phyloP scores from a whole-genome alignment of 2,888 invertebrate species.

The Congeria kusceri region DNA sequence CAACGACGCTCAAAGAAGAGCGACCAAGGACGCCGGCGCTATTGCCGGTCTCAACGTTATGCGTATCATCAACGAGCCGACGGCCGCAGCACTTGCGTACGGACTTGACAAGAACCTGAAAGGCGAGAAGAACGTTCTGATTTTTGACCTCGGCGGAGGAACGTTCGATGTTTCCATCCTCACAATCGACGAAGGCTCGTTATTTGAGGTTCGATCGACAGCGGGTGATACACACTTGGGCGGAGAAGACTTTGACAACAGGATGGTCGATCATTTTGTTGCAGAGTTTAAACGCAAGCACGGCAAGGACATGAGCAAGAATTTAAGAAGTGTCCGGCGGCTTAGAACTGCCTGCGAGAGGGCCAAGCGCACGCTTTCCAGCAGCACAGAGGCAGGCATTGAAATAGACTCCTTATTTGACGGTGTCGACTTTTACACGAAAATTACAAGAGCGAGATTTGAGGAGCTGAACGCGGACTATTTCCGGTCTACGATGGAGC shows the following conservation, averaged over 20 bases:
- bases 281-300: slow-evolving; percentile 99
- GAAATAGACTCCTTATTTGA: slow-evolving; percentile 93
- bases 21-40: slow-evolving; percentile 98
- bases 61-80: slow-evolving; percentile 93
- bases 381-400: slow-evolving; percentile 86
- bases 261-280: slow-evolving; percentile 99
- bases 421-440: slow-evolving; percentile 95
- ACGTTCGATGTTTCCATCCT: slow-evolving; percentile 99
- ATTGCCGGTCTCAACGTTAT: slow-evolving; percentile 96
- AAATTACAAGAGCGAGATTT: slow-evolving; percentile 92
- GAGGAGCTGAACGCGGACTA: slow-evolving; percentile 94
- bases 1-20: slow-evolving; percentile 99
- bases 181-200: slow-evolving; percentile 97
- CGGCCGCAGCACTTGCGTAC: slow-evolving; percentile 98
- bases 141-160: slow-evolving; percentile 93
- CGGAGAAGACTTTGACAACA: slow-evolving; percentile 85
- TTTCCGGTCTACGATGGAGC: slow-evolving; percentile 96
- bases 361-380: slow-evolving; percentile 88
- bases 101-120: slow-evolving; percentile 96
- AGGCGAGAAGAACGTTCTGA: slow-evolving; percentile 98
- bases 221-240: slow-evolving; percentile 92
- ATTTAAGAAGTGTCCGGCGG: slow-evolving; percentile 95
- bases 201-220: slow-evolving; percentile 95
- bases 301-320: slow-evolving; percentile 96
- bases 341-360: slow-evolving; percentile 94